Conservation (phyloP, 2,888 invertebrate species). For the Agrilus mali region DNA sequence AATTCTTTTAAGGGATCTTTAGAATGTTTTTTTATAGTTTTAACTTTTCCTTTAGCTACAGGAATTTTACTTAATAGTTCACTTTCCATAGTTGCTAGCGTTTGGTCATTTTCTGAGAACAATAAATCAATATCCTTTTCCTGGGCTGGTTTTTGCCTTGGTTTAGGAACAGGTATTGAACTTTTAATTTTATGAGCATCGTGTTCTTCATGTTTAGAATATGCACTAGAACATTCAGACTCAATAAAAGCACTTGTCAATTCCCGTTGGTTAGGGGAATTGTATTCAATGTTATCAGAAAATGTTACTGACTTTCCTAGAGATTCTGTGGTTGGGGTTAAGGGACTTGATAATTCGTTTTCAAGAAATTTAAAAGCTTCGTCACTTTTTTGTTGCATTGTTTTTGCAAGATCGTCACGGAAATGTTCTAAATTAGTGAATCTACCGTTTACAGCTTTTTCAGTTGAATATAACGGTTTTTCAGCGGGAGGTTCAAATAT, state of each 20-base stretch:
- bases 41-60: constrained; percentile 31
- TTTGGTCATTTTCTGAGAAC: constrained; percentile 15
- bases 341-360: constrained; percentile 26
- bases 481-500: not conserved
- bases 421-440: not conserved
- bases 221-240: not conserved
- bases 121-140: constrained; percentile 22
- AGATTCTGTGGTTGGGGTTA: constrained; percentile 7
- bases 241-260: constrained; percentile 2
- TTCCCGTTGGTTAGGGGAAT: constrained; percentile 2
- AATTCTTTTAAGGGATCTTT: constrained; percentile 36
- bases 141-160: constrained; percentile 21
- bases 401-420: constrained; percentile 27
- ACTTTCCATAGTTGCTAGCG: constrained; percentile 21
- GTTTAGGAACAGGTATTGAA: constrained; percentile 26
- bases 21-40: constrained; percentile 38
- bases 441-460: not conserved
- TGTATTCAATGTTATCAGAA: constrained; percentile 9
- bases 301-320: not conserved
- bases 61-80: constrained; percentile 32
- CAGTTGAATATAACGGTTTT: not conserved
- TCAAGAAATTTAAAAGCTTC: constrained; percentile 33
- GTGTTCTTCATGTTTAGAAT: not conserved
- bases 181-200: constrained; percentile 14
- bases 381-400: constrained; percentile 28